phyloP scores from a whole-genome alignment of 2,113 vertebrate genomes.

The Gymnogyps californianus region DNA sequence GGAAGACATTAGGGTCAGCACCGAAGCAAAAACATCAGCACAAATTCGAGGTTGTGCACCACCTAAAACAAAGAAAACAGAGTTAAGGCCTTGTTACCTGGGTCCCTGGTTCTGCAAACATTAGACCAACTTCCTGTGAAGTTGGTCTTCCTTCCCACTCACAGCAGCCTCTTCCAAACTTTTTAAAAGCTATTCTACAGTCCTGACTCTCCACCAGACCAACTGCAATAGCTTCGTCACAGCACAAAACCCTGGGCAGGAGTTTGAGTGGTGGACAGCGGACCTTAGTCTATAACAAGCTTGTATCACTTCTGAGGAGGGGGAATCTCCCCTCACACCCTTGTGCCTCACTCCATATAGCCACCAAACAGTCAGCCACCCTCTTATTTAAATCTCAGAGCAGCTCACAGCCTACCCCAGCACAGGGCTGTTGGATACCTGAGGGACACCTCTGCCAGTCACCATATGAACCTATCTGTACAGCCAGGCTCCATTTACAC shows the following conservation, averaged over 20 bases:
- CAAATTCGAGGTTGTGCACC: not conserved
- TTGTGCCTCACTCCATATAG: rapidly evolving
- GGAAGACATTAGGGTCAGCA: not conserved
- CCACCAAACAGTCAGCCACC: rapidly evolving
- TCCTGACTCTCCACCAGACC: not conserved
- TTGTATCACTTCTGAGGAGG: not conserved
- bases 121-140: not conserved
- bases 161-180: not conserved
- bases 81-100: not conserved
- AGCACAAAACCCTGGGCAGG: not conserved
- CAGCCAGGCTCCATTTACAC: not conserved
- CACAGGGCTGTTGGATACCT: not conserved
- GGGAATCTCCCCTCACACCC: not conserved
- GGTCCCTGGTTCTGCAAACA: not conserved
- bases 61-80: not conserved
- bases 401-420: not conserved
- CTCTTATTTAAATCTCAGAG: not conserved
- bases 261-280: rapidly evolving
- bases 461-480: not conserved
- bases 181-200: not conserved
- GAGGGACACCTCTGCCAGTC: not conserved
- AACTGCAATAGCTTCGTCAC: not conserved
- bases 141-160: not conserved
- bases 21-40: not conserved
- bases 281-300: not conserved